Evolutionary conservation across 2,113 vertebrate species (phyloP).

Genomic region (Paedocypris sp.): DNA sequence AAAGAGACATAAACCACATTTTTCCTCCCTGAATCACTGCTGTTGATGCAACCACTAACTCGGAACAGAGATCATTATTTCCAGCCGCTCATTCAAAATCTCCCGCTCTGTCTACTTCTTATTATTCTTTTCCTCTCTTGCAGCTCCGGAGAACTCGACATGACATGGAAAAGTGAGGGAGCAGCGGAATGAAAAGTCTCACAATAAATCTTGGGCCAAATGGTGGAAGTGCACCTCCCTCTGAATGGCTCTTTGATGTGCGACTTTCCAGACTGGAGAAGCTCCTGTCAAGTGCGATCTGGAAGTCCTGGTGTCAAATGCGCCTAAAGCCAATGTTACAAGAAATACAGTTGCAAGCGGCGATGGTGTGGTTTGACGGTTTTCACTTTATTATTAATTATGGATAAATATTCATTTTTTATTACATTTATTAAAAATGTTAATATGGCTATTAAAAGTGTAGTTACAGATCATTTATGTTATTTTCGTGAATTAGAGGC

Average conservation of each 20-base stretch:
- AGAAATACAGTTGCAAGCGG: constrained; percentile 47
- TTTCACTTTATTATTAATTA: no score
- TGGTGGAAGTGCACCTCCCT: constrained; percentile 35
- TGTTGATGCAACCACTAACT: constrained; percentile 54
- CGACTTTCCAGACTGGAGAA: constrained; percentile 33
- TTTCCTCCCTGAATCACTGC: constrained; percentile 66
- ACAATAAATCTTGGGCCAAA: constrained; percentile 35
- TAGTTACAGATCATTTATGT: no score
- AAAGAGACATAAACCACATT: constrained; percentile 69
- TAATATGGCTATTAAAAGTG: no score
- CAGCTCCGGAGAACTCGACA: constrained; percentile 34
- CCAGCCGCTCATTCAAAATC: constrained; percentile 28
- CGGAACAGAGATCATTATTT: constrained; percentile 50
- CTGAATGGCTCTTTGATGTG: constrained; percentile 52
- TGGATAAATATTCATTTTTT: no score
- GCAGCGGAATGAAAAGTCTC: constrained; percentile 43
- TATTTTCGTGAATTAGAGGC: no score
- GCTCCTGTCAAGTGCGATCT: constrained; percentile 50
- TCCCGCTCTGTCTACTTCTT: constrained; percentile 26
- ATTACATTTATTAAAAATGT: no score
- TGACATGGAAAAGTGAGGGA: constrained; percentile 40
- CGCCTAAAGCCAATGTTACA: constrained; percentile 45
- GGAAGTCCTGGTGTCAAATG: constrained; percentile 36
- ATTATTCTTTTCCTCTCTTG: constrained; percentile 30
- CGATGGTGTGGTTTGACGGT: no score